Evolutionary conservation across 2,113 vertebrate species (phyloP).

Genomic region (Chelonoidis abingdonii): DNA sequence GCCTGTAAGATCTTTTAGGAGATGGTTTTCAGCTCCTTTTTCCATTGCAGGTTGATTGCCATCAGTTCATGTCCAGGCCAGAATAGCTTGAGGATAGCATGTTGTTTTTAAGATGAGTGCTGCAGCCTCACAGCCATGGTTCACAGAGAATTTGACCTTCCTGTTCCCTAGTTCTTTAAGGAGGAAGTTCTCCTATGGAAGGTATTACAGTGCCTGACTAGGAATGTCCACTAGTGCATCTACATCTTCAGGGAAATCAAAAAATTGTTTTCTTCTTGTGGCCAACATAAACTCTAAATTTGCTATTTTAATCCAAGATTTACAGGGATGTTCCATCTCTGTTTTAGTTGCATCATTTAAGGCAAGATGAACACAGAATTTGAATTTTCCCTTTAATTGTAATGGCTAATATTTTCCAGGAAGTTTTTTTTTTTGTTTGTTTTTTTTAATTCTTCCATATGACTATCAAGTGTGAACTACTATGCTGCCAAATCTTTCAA

Average conservation of each 20-base stretch:
- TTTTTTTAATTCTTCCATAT: not conserved
- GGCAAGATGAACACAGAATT: not conserved
- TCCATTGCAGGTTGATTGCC: not conserved
- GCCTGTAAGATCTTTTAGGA: not conserved
- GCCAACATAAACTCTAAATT: fast-evolving
- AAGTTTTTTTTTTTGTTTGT: not conserved
- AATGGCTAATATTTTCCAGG: not conserved
- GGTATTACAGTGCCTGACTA: not conserved
- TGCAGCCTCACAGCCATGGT: fast-evolving
- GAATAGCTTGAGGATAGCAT: not conserved
- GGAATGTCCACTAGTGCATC: not conserved
- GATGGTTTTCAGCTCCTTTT: not conserved
- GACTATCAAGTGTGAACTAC: constrained; percentile 52
- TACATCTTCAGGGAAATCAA: fast-evolving
- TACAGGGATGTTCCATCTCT: not conserved
- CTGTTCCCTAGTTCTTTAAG: not conserved
- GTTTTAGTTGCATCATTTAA: not conserved
- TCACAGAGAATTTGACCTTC: fast-evolving
- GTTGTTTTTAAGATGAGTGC: not conserved
- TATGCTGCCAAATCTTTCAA: not conserved
- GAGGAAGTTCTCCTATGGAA: not conserved
- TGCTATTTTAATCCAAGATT: fast-evolving
- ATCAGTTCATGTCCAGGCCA: not conserved
- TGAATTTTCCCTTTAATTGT: constrained; percentile 14
- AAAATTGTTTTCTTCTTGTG: not conserved